Evolutionary conservation across 2,113 vertebrate genomes (phyloP), one percentile per base, ranked within the genome.

Genomic region (Nothobranchius furzeri): DNA sequence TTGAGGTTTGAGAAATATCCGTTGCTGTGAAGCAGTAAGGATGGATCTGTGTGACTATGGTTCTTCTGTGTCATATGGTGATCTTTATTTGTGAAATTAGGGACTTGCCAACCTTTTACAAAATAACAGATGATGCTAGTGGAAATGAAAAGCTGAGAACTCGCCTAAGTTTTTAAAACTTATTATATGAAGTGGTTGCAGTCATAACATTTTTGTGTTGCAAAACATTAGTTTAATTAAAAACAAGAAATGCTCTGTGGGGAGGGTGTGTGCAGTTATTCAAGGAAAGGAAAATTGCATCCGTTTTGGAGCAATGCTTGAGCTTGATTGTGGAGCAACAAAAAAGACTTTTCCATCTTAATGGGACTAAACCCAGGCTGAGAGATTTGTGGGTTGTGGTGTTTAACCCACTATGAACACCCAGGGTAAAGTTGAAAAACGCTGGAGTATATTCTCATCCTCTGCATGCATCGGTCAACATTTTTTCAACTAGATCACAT

Each of bases 341-440:
- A 40, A 40, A 9, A 40, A 7, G 50, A 43, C 49, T 48, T 61
- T 15, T 6, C 51, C 20, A 52, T 49, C 53, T 13, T 43, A 1
- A 50, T 79, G 60, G 81, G 74, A 74, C 70, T 78, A 67, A 76
- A 76, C 68, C 56, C 71, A 73, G 68, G 49, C 76, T 61, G 43
- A 60, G 73, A 85, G 84, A 82, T 86, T 88, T 85, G 79, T 83
- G 76, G 85, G 81, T 85, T 78, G 81, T 78, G 81, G 74, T 81
- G 82, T 87, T 87, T 85, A 87, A 87, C 84, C 81, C 79, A 82
- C 73, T 83, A 80, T 48, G 14, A 79, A 71, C 79, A 80, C 68
- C 69, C 75, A 70, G 74, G 72, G 78, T 79, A 79, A 68, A 87
- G 60, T 75, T 55, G 72, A 82, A 85, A 72, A 82, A 58, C 7